These are phyloP conservation scores for Escarpia spicata DNA, from an alignment of 2,888 invertebrate genomes.

Conservation along the genomic window DNA sequence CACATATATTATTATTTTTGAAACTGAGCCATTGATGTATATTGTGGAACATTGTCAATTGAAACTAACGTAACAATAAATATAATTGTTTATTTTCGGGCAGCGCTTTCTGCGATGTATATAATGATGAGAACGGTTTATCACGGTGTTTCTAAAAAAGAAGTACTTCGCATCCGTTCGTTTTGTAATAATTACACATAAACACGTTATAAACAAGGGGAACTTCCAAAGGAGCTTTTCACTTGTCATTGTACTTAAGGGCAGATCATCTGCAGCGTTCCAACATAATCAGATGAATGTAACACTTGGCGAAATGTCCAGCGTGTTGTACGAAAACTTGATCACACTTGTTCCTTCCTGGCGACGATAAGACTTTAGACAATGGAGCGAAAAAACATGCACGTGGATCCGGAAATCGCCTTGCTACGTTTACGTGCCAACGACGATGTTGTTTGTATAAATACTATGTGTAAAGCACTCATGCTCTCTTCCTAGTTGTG, in stretches of 20 bases:
- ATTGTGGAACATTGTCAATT: background rate
- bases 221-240: background rate
- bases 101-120: background rate
- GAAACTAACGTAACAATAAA: background rate
- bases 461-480: background rate
- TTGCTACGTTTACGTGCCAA: background rate
- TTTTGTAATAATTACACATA: too few relatives aligned
- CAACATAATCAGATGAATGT: background rate
- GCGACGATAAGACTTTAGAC: too few relatives aligned
- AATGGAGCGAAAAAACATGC: too few relatives aligned
- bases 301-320: background rate
- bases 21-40: background rate
- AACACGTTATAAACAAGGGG: too few relatives aligned
- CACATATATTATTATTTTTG: background rate
- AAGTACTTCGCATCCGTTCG: too few relatives aligned
- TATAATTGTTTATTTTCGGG: background rate
- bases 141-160: too few relatives aligned
- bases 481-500: background rate
- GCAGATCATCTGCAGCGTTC: background rate
- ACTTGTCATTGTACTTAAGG: background rate
- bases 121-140: too few relatives aligned
- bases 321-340: too few relatives aligned
- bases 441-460: background rate
- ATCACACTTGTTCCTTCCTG: background rate
- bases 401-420: too few relatives aligned